phyloP scores from a whole-genome alignment of 2,888 invertebrate species.

The Agapetus fuscipes region DNA sequence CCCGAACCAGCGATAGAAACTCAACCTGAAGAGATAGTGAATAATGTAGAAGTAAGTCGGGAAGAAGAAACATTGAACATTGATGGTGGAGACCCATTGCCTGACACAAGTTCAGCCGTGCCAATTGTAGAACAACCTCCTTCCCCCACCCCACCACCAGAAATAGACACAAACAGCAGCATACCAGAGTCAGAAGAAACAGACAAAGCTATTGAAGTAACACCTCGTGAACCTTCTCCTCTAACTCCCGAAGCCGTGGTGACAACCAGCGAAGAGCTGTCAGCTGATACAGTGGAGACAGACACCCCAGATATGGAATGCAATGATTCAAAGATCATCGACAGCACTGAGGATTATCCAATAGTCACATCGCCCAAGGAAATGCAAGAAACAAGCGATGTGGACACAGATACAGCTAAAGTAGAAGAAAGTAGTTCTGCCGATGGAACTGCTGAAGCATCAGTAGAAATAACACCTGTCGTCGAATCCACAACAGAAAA shows the following conservation, averaged over 20 bases:
- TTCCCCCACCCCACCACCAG: too few relatives aligned
- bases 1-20: too few relatives aligned
- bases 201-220: slow-evolving; percentile 5
- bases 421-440: slow-evolving; percentile 3
- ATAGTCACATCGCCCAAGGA: neutral
- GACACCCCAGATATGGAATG: slow-evolving; percentile 2
- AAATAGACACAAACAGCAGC: slow-evolving; percentile 21
- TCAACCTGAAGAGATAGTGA: too few relatives aligned
- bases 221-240: slow-evolving; percentile 12
- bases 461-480: neutral
- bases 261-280: neutral
- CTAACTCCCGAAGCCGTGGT: neutral
- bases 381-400: neutral
- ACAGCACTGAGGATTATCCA: slow-evolving; percentile 5
- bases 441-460: neutral
- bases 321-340: neutral
- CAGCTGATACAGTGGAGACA: neutral
- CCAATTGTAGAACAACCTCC: too few relatives aligned
- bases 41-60: too few relatives aligned
- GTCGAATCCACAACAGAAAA: neutral
- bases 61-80: too few relatives aligned
- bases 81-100: too few relatives aligned
- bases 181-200: neutral
- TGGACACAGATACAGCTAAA: neutral
- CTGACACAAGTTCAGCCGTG: too few relatives aligned